A percentile compares a stretch with the other conserved stretches of the same genome.
These are phyloP conservation scores for Sciaenops ocellatus DNA, from an alignment of 2,797 vertebrate species.

Conservation along the genomic window DNA sequence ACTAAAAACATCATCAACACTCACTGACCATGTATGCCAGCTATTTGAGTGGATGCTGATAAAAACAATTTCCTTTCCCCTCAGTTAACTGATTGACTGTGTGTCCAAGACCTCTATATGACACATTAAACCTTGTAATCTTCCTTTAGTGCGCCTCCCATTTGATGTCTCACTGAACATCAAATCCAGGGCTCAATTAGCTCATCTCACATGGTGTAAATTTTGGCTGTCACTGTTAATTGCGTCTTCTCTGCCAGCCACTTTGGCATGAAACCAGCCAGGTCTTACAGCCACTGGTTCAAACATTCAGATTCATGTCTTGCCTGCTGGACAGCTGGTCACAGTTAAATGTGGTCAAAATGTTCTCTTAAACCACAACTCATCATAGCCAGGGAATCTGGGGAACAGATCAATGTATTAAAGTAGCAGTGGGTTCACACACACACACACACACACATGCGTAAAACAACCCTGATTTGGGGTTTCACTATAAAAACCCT, in stretches of 20 bases:
- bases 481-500: slow-evolving; percentile 43
- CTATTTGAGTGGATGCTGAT: slow-evolving; percentile 27
- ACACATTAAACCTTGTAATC: slow-evolving; percentile 28
- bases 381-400: slow-evolving; percentile 51
- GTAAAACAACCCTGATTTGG: slow-evolving; percentile 40
- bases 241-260: slow-evolving; percentile 30
- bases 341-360: slow-evolving; percentile 41
- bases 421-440: slow-evolving; percentile 28
- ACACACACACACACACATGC: slow-evolving; percentile 29
- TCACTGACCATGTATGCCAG: slow-evolving; percentile 11
- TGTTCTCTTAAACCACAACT: slow-evolving; percentile 31
- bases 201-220: slow-evolving; percentile 27
- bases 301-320: slow-evolving; percentile 26
- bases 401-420: slow-evolving; percentile 50
- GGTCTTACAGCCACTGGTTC: slow-evolving; percentile 18
- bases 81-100: not conserved
- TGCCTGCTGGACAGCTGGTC: slow-evolving; percentile 38
- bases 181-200: slow-evolving; percentile 38
- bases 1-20: slow-evolving; percentile 32
- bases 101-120: not conserved
- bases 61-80: slow-evolving; percentile 20
- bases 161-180: slow-evolving; percentile 18
- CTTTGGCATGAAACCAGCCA: slow-evolving; percentile 41
- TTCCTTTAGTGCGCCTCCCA: slow-evolving; percentile 10
- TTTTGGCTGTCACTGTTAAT: slow-evolving; percentile 26